Evolutionary conservation across 2,113 vertebrate species (phyloP).

Genomic region (Pedetes capensis): DNA sequence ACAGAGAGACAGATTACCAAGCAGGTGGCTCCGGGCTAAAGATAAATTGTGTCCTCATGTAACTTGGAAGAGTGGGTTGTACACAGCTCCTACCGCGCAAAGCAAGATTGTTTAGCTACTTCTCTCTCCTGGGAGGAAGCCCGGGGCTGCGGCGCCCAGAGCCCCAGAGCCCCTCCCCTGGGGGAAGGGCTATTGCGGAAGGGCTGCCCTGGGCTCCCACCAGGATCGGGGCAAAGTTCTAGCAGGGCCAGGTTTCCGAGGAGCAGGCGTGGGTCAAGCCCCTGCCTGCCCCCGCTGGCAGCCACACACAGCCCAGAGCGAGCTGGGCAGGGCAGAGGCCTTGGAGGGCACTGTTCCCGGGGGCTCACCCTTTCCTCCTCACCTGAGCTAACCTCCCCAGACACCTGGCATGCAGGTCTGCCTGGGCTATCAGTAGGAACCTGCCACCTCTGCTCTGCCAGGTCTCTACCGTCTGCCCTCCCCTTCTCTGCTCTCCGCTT

Average conservation of each 20-base stretch:
- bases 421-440: fast-evolving
- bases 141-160: conserved; percentile 13
- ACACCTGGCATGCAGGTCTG: fast-evolving
- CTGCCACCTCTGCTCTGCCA: neutral
- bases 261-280: fast-evolving
- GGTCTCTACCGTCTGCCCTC: neutral
- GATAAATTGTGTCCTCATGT: conserved; percentile 84
- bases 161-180: neutral
- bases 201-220: neutral
- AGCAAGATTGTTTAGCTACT: conserved; percentile 75
- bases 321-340: neutral
- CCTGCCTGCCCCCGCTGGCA: neutral
- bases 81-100: conserved; percentile 77
- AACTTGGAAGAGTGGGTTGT: conserved; percentile 82
- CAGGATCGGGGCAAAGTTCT: fast-evolving
- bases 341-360: neutral
- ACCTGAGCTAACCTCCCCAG: neutral
- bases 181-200: fast-evolving
- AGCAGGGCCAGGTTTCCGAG: fast-evolving
- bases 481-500: neutral
- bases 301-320: neutral
- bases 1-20: conserved; percentile 84
- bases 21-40: conserved; percentile 88
- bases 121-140: conserved; percentile 67
- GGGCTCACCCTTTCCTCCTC: neutral